Percentiles rank a stretch among this genome's conserved stretches.
Conservation (phyloP, 2,797 vertebrate genomes). For the Eleutherodactylus coqui region DNA sequence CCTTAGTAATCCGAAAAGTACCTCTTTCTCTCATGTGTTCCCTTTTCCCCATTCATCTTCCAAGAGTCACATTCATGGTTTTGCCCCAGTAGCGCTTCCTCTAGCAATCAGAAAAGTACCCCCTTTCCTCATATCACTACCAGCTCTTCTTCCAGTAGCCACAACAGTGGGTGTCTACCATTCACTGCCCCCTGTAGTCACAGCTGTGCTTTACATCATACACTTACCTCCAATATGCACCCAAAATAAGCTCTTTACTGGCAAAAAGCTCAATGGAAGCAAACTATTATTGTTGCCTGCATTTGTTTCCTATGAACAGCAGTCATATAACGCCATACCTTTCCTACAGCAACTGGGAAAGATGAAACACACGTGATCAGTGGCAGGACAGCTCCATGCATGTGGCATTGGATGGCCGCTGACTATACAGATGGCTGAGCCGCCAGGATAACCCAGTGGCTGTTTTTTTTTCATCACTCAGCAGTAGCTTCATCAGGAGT, state of each 20-base stretch:
- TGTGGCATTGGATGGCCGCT: not conserved
- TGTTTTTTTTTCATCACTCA: too few species aligned
- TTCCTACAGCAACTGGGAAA: not conserved
- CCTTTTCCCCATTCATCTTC: too few species aligned
- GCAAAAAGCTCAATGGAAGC: too few species aligned
- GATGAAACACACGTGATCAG: not conserved
- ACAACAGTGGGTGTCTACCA: too few species aligned
- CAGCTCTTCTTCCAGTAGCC: not conserved
- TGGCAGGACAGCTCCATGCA: not conserved
- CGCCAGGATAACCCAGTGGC: not conserved
- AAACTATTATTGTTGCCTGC: not conserved
- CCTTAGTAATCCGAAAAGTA: too few species aligned
- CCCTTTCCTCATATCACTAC: not conserved
- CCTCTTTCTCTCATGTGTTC: too few species aligned
- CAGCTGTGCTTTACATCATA: not conserved
- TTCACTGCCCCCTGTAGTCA: not conserved
- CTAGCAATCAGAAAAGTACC: too few species aligned
- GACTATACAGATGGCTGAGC: not conserved
- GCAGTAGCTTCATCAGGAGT: not conserved
- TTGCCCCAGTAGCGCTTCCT: too few species aligned
- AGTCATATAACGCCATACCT: too few species aligned
- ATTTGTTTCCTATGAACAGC: not conserved
- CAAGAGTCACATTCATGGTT: too few species aligned
- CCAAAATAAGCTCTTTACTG: not conserved
- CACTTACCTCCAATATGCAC: not conserved